Percentiles rank a stretch among this genome's conserved stretches.
Conservation (phyloP, 1,140 invertebrate species). For the Carcinoscorpius rotundicauda region DNA sequence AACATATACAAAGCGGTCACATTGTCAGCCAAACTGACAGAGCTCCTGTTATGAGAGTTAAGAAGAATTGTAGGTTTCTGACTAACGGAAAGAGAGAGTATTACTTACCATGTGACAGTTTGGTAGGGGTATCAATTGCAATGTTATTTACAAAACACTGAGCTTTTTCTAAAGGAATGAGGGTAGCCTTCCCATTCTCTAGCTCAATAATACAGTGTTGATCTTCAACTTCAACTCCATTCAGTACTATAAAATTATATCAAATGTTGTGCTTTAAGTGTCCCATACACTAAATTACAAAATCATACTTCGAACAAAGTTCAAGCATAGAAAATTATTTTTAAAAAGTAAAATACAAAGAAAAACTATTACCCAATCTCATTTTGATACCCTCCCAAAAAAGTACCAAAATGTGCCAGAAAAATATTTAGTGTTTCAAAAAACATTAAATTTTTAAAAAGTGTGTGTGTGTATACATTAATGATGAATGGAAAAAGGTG, state of each 20-base stretch:
- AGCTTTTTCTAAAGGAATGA: constrained; percentile 53
- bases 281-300: too few relatives aligned
- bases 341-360: constrained; percentile 13
- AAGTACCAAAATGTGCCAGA: too few relatives aligned
- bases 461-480: too few relatives aligned
- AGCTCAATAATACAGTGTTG: constrained; percentile 71
- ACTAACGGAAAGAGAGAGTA: neutral
- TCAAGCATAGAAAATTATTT: neutral
- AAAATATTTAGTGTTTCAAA: too few relatives aligned
- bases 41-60: too few relatives aligned
- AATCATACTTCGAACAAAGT: too few relatives aligned
- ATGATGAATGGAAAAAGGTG: too few relatives aligned
- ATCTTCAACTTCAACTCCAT: constrained; percentile 61
- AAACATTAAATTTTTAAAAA: too few relatives aligned
- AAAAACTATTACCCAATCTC: constrained; percentile 4
- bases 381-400: neutral
- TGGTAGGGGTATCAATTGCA: constrained; percentile 54
- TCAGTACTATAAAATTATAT: constrained; percentile 32
- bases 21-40: too few relatives aligned
- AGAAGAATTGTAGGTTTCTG: too few relatives aligned
- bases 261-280: too few relatives aligned
- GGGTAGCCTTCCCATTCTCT: constrained; percentile 55
- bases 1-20: too few relatives aligned
- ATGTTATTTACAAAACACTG: constrained; percentile 75
- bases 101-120: constrained; percentile 55